phyloP scores from a whole-genome alignment of 2,113 vertebrate species.

The Tinamus guttatus region DNA sequence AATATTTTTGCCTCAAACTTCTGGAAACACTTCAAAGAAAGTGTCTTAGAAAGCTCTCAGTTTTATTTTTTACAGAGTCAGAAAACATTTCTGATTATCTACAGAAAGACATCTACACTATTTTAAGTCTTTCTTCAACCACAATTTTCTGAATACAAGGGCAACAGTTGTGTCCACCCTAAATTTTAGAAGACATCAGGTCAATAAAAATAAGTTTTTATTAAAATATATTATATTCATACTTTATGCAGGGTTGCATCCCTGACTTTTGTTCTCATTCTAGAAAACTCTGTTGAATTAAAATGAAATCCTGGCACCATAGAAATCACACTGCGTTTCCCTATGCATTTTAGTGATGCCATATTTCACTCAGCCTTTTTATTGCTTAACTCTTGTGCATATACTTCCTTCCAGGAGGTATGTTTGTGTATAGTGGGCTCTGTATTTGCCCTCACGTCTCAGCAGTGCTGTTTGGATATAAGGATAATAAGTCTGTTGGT shows the following conservation, averaged over 20 bases:
- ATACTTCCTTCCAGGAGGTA: neutral
- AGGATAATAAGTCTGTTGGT: neutral
- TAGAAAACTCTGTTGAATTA: constrained; percentile 28
- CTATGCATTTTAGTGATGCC: constrained; percentile 16
- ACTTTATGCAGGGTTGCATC: neutral
- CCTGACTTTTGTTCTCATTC: constrained; percentile 48
- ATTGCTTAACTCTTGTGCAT: neutral
- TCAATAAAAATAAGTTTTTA: neutral
- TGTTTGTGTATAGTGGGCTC: neutral
- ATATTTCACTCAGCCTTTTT: constrained; percentile 53
- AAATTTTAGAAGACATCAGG: neutral
- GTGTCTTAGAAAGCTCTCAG: neutral
- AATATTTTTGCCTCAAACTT: neutral
- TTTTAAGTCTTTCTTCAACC: neutral
- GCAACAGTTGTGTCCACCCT: neutral
- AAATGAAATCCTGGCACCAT: constrained; percentile 19
- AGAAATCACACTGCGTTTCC: constrained; percentile 30
- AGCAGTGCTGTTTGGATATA: neutral
- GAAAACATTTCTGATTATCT: neutral
- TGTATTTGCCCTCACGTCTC: neutral
- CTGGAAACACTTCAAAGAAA: neutral
- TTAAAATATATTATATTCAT: neutral
- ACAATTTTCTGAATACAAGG: neutral
- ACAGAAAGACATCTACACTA: neutral
- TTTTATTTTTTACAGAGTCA: neutral